phyloP scores from a whole-genome alignment of 2,113 vertebrate genomes.

The Gulo gulo region DNA sequence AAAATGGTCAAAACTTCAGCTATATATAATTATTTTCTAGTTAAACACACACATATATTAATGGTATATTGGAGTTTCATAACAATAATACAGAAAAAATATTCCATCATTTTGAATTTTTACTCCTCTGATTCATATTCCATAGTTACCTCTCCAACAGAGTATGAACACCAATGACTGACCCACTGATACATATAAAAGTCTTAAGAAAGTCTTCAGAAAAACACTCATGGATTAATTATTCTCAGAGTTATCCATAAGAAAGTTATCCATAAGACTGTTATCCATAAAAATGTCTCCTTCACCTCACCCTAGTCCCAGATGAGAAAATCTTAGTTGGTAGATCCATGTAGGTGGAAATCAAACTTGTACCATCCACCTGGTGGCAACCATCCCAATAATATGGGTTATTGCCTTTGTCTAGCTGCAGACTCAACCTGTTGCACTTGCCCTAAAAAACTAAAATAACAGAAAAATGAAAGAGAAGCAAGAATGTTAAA shows the following conservation, averaged over 20 bases:
- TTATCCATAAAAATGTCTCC: not conserved
- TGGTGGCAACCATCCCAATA: not conserved
- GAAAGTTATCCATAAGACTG: not conserved
- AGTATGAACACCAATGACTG: not conserved
- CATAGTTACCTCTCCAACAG: not conserved
- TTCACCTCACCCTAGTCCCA: not conserved
- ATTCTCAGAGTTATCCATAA: not conserved
- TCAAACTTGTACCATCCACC: not conserved
- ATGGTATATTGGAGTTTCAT: not conserved
- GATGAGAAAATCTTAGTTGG: not conserved
- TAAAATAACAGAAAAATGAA: not conserved
- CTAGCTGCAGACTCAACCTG: not conserved
- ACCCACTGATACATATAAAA: not conserved
- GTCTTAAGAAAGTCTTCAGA: not conserved
- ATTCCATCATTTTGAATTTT: constrained; percentile 4
- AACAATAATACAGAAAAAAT: not conserved
- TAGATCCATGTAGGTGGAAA: not conserved
- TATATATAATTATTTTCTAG: not conserved
- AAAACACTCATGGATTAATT: not conserved
- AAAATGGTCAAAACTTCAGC: not conserved
- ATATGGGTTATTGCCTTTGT: not conserved
- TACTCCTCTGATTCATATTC: constrained; percentile 19
- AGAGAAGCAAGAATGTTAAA: not conserved
- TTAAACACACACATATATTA: not conserved
- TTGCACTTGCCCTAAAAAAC: not conserved